phyloP scores from a whole-genome alignment of 37 sponge, comb jelly and placozoan species.

The Amphimedon queenslandica region DNA sequence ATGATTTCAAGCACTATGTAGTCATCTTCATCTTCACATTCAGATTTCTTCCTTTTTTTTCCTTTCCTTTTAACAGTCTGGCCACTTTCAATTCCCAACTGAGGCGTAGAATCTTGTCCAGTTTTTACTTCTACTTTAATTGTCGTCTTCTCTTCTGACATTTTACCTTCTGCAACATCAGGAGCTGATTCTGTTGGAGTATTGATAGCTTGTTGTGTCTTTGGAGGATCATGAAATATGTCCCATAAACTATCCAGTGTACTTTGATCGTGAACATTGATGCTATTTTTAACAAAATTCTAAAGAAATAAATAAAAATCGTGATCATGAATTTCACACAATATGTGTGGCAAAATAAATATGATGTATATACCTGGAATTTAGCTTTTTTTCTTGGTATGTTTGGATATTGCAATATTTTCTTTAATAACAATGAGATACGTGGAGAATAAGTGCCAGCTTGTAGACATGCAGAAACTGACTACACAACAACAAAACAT shows the following conservation, averaged over 20 bases:
- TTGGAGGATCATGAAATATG: constrained; percentile 43
- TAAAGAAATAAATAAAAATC: constrained; percentile 18
- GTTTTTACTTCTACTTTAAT: no score
- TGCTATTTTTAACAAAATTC: constrained; percentile 92
- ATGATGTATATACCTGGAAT: constrained; percentile 70
- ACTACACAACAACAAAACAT: no score
- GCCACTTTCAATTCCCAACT: no score
- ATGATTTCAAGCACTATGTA: no score
- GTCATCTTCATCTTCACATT: no score
- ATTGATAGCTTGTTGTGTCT: not conserved
- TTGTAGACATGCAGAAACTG: no score
- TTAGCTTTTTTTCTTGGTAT: constrained; percentile 93
- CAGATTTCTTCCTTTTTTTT: no score
- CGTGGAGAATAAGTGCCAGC: constrained; percentile 39
- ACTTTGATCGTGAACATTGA: constrained; percentile 59
- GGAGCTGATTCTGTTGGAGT: not conserved
- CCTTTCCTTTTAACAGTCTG: no score
- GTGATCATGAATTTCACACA: not conserved
- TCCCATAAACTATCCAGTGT: constrained; percentile 78
- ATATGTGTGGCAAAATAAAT: not conserved
- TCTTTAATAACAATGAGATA: constrained; percentile 56
- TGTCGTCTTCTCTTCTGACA: not conserved
- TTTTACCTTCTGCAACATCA: not conserved
- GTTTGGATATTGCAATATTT: constrained; percentile 81
- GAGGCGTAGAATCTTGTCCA: no score